Evolutionary conservation across 2,888 invertebrate genomes (phyloP).

Genomic region (Julus scanicus): DNA sequence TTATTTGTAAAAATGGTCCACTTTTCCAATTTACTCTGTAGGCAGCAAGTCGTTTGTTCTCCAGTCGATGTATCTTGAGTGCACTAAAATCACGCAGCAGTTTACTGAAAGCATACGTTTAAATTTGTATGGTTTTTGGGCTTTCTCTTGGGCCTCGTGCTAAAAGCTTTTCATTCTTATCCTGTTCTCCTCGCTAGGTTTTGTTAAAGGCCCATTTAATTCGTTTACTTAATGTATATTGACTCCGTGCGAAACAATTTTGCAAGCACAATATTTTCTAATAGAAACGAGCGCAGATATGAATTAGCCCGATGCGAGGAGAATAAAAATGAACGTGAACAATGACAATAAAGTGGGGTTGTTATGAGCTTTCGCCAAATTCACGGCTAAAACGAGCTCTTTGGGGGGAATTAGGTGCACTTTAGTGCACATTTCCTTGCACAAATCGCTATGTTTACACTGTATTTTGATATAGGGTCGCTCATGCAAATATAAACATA

Average conservation of each 20-base stretch:
- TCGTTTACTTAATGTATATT: conserved; percentile 39
- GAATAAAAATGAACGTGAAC: conserved; percentile 16
- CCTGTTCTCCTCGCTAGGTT: background rate
- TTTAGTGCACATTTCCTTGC: background rate
- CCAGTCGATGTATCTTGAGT: conserved; percentile 10
- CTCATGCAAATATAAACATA: background rate
- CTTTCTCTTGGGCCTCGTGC: conserved; percentile 32
- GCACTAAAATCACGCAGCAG: conserved; percentile 27
- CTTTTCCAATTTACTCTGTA: background rate
- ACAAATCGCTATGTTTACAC: conserved; percentile 20
- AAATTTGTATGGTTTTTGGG: conserved; percentile 2
- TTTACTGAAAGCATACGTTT: conserved; percentile 30
- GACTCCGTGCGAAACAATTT: conserved; percentile 34
- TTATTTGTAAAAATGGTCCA: background rate
- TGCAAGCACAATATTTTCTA: conserved; percentile 1
- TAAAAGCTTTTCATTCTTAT: background rate
- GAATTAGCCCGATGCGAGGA: background rate
- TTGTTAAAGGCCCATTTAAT: conserved; percentile 25
- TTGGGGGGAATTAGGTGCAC: conserved; percentile 23
- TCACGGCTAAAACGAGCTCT: background rate
- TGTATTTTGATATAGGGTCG: background rate
- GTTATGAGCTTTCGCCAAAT: background rate
- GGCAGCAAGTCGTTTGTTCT: background rate
- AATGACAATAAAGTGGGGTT: conserved; percentile 15
- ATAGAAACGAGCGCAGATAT: conserved; percentile 25